A percentile compares a stretch with the other conserved stretches of the same genome.
Evolutionary conservation across 2,888 invertebrate species (phyloP).

Genomic region (Erynnis tages): DNA sequence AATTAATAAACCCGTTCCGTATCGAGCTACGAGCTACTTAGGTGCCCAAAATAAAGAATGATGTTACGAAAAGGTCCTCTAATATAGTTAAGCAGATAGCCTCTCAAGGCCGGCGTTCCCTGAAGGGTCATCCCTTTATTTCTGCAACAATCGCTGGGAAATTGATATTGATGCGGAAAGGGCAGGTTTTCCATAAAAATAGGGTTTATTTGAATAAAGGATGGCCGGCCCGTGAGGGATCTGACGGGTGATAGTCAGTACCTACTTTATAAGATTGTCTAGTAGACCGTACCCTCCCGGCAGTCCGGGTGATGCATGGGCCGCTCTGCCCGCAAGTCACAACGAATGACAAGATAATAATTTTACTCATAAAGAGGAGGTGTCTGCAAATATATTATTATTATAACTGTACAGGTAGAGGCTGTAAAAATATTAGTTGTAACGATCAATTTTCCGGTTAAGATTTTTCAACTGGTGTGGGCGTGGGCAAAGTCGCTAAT

Average conservation of each 20-base stretch:
- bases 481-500: too few relatives aligned
- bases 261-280: constrained; percentile 74
- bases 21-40: constrained; percentile 10
- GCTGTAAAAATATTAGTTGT: constrained; percentile 6
- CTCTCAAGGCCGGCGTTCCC: constrained; percentile 61
- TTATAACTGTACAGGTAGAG: too few relatives aligned
- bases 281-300: constrained; percentile 43
- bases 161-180: constrained; percentile 82
- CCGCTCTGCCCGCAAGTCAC: constrained; percentile 31
- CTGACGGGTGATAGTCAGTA: constrained; percentile 63
- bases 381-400: constrained; percentile 14
- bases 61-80: constrained; percentile 61
- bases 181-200: constrained; percentile 81
- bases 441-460: background rate
- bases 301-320: constrained; percentile 53
- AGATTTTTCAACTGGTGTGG: too few relatives aligned
- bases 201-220: constrained; percentile 82
- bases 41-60: constrained; percentile 38
- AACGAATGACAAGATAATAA: constrained; percentile 26
- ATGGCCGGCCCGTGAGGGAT: constrained; percentile 65
- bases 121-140: constrained; percentile 81
- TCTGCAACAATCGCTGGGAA: constrained; percentile 80
- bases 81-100: constrained; percentile 75
- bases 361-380: constrained; percentile 20
- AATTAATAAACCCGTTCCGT: constrained; percentile 16